Evolutionary conservation across 2,797 vertebrate genomes (phyloP).

Genomic region (Coreius guichenoti): DNA sequence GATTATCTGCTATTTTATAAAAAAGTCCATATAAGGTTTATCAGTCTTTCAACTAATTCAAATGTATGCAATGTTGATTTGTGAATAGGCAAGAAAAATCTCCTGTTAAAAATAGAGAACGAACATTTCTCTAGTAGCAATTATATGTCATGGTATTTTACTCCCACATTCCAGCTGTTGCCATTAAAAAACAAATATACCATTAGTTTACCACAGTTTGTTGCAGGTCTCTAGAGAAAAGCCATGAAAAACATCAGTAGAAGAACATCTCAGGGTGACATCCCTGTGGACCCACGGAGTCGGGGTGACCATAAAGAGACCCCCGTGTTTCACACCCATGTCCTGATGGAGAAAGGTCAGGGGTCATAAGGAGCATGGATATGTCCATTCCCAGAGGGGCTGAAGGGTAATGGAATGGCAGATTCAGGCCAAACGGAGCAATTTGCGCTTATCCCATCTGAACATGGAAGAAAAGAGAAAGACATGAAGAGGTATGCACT

Average conservation of each 20-base stretch:
- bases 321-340: slow-evolving; percentile 75
- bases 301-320: slow-evolving; percentile 77
- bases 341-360: slow-evolving; percentile 79
- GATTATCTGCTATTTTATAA: not conserved
- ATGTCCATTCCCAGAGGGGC: slow-evolving; percentile 77
- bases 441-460: slow-evolving; percentile 72
- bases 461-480: slow-evolving; percentile 63
- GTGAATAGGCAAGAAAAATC: not conserved
- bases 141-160: not conserved
- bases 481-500: slow-evolving; percentile 62
- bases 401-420: slow-evolving; percentile 83
- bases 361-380: slow-evolving; percentile 85
- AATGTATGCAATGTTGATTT: not conserved
- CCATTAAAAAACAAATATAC: slow-evolving; percentile 26
- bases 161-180: slow-evolving; percentile 11
- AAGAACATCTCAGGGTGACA: slow-evolving; percentile 63
- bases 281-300: slow-evolving; percentile 57
- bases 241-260: slow-evolving; percentile 39
- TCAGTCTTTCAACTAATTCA: not conserved
- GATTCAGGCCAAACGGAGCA: slow-evolving; percentile 74
- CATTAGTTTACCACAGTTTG: slow-evolving; percentile 24
- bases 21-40: slow-evolving; percentile 6
- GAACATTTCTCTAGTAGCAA: not conserved
- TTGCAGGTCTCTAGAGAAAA: slow-evolving; percentile 29
- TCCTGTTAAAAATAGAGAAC: not conserved